Evolutionary conservation across 2,888 invertebrate genomes (phyloP), one percentile per base, ranked within the genome.

Genomic region (Pteria penguin): DNA sequence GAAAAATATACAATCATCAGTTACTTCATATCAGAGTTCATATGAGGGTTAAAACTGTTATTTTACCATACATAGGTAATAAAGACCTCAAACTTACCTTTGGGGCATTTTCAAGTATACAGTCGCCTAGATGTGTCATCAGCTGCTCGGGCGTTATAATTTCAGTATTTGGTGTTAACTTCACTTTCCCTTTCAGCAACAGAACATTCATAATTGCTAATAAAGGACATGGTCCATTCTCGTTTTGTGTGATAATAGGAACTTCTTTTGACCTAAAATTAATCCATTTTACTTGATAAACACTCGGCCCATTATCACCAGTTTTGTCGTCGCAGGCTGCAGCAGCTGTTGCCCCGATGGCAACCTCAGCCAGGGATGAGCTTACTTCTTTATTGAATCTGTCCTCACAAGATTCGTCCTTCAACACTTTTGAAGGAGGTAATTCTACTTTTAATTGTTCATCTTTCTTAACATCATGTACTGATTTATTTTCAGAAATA

Each of bases 211-310:
- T 92, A 45, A 94, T 92, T 27, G 94, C 94, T 58, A 94, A 90
- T 31, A 94, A 88, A 1, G 94, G 94, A 88, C 94, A 94, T 0
- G 94, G 94, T 5, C 94, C 94, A 91, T 94, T 94, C 78, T 93
- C 92, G 87, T 94, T 94, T 88, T 94, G 94, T 1, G 93, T 94
- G 14, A 94, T 92, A 70, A 94, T 93, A 14, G 93, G 93, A 54
- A 91, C 88, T 76, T 90, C 91, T 55, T 85, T 85, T 31, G 82
- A 82, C 29, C 88, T 87, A 79, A 90, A 93, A 45, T 88, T 87
- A 22, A 94, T 92, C 93, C 93, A 93, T 86, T 94, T 94, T 4
- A 94, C 88, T 81, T 93, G 92, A 86, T 94, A 93, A 22, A 92
- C 84, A 83, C 88, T 87, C 57, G 86, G 77, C 45, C 73, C 70